phyloP scores from a whole-genome alignment of 2,888 invertebrate genomes.

The Ophonus ardosiacus region DNA sequence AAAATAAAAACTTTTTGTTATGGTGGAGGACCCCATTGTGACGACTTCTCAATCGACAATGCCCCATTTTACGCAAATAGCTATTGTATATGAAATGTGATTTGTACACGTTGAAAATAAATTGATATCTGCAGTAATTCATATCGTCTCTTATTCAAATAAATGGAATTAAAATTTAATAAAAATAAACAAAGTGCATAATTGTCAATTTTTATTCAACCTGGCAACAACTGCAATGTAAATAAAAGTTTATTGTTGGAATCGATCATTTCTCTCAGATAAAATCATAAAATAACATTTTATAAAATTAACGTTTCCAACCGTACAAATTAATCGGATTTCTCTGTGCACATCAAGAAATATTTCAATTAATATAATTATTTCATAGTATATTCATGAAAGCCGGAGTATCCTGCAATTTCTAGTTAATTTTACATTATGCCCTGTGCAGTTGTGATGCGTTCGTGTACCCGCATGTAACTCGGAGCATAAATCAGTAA shows the following conservation, averaged over 20 bases:
- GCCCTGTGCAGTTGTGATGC: conserved; percentile 10
- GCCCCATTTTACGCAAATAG: too few relatives aligned
- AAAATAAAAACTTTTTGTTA: too few relatives aligned
- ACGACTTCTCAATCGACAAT: too few relatives aligned
- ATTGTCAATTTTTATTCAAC: background rate
- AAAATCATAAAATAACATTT: conserved; percentile 1
- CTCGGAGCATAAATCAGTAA: conserved; percentile 1
- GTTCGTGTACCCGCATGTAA: background rate
- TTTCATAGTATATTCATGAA: conserved; percentile 7
- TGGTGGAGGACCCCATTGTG: too few relatives aligned
- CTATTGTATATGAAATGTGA: background rate
- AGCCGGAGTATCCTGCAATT: background rate
- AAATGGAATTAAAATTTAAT: background rate
- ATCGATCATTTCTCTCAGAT: background rate
- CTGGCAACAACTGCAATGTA: background rate
- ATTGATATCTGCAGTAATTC: background rate
- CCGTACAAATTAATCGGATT: background rate
- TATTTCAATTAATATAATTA: background rate
- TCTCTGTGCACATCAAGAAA: background rate
- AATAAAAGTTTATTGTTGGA: background rate
- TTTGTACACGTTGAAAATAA: background rate
- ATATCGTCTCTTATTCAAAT: background rate
- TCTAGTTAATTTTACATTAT: conserved; percentile 11
- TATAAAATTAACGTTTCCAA: background rate
- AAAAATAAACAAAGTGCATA: background rate